These are phyloP conservation scores for Limenitis camilla DNA, from an alignment of 2,888 invertebrate genomes.

Conservation along the genomic window DNA sequence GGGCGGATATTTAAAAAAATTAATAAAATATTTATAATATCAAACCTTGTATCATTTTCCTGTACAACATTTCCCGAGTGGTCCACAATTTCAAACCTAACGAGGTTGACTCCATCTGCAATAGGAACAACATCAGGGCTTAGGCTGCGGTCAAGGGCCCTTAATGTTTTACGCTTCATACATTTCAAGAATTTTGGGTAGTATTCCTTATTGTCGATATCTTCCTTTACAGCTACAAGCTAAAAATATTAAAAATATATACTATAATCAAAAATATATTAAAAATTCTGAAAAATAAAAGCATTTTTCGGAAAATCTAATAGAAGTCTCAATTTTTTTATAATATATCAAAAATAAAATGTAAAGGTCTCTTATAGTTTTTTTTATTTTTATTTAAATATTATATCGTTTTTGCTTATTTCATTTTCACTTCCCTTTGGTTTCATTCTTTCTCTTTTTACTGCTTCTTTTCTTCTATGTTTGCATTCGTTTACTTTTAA, in stretches of 20 bases:
- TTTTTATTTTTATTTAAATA: too few relatives aligned
- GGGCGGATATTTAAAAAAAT: neutral
- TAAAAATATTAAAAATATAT: conserved; percentile 29
- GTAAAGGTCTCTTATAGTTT: too few relatives aligned
- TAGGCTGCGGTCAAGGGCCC: conserved; percentile 76
- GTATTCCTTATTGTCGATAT: conserved; percentile 63
- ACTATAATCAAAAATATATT: too few relatives aligned
- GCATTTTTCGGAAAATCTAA: too few relatives aligned
- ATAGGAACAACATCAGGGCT: conserved; percentile 77
- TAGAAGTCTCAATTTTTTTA: too few relatives aligned
- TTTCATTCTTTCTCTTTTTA: too few relatives aligned
- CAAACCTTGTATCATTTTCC: conserved; percentile 58
- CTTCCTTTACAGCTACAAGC: conserved; percentile 60
- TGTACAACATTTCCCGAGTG: conserved; percentile 53
- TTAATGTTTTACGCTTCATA: conserved; percentile 70
- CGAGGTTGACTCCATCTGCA: conserved; percentile 77
- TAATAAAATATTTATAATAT: neutral
- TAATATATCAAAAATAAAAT: too few relatives aligned
- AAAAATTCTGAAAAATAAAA: too few relatives aligned
- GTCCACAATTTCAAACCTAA: conserved; percentile 68
- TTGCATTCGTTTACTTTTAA: too few relatives aligned
- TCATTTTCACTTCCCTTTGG: too few relatives aligned
- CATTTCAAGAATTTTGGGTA: conserved; percentile 67
- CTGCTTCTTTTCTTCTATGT: too few relatives aligned
- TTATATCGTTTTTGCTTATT: too few relatives aligned